These are phyloP conservation scores for Rallus limicola DNA, from an alignment of 2,113 vertebrate genomes.

Conservation along the genomic window DNA sequence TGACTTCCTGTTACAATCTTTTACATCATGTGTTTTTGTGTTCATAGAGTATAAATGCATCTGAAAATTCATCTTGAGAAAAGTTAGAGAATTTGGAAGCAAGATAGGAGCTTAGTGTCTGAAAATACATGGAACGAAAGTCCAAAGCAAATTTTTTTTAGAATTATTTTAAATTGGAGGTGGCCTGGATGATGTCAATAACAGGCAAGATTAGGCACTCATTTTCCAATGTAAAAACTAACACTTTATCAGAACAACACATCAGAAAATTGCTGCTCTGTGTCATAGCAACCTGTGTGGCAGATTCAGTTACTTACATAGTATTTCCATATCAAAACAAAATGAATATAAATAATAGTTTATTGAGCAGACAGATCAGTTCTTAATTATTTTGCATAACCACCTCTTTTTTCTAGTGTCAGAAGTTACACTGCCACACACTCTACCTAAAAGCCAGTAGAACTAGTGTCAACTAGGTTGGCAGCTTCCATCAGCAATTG, in stretches of 20 bases:
- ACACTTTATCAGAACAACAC: background rate
- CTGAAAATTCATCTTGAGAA: background rate
- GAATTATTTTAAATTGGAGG: background rate
- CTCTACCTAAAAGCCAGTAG: background rate
- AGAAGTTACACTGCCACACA: background rate
- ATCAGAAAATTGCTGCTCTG: background rate
- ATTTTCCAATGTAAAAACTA: background rate
- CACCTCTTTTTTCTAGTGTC: background rate
- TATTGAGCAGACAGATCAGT: background rate
- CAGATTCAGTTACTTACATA: background rate
- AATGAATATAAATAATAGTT: background rate
- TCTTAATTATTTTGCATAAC: background rate
- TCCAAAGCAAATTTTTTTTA: background rate
- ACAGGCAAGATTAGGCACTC: background rate
- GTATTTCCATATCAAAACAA: background rate
- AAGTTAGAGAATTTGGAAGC: background rate
- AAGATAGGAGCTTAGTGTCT: background rate
- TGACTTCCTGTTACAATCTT: background rate
- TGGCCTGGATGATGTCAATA: background rate
- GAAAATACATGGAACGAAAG: background rate
- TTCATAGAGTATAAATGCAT: background rate
- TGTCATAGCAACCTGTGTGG: fast-evolving
- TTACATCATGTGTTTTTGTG: background rate
- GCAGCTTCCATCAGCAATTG: background rate
- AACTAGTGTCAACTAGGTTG: background rate